These are phyloP conservation scores for Synaphobranchus kaupii DNA, from an alignment of 2,797 vertebrate species.

Conservation along the genomic window DNA sequence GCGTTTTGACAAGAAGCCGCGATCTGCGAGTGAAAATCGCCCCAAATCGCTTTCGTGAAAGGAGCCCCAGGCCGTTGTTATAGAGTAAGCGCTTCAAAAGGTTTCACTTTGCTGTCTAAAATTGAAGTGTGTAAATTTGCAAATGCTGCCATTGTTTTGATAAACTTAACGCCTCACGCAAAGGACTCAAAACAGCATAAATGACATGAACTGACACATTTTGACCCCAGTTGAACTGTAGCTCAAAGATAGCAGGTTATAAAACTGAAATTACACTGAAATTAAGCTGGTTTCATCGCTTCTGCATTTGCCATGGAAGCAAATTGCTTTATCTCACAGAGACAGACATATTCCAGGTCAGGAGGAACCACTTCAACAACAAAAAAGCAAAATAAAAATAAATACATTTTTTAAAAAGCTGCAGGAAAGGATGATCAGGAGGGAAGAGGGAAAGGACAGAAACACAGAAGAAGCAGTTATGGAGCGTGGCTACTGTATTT, in stretches of 20 bases:
- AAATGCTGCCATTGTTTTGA: background rate
- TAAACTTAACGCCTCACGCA: constrained; percentile 3
- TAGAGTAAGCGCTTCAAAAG: too few species aligned
- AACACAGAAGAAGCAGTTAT: background rate
- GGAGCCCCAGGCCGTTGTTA: background rate
- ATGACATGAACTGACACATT: constrained; percentile 46
- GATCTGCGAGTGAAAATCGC: too few species aligned
- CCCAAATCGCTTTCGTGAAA: too few species aligned
- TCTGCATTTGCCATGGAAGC: background rate
- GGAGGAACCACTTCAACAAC: background rate
- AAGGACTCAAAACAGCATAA: constrained; percentile 48
- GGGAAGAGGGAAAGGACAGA: background rate
- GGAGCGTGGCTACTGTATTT: background rate
- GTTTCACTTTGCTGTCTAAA: background rate
- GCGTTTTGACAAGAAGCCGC: too few species aligned
- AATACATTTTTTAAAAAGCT: background rate
- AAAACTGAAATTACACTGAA: constrained; percentile 33
- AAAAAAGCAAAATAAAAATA: constrained; percentile 12
- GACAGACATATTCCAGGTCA: constrained; percentile 3
- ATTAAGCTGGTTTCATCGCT: constrained; percentile 38
- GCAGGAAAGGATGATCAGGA: background rate
- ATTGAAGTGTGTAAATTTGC: background rate
- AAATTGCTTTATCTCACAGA: constrained; percentile 24
- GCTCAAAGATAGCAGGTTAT: constrained; percentile 51
- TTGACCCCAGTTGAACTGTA: constrained; percentile 27